Evolutionary conservation across 2,888 invertebrate species (phyloP).

Genomic region (Sinotaia quadrata): DNA sequence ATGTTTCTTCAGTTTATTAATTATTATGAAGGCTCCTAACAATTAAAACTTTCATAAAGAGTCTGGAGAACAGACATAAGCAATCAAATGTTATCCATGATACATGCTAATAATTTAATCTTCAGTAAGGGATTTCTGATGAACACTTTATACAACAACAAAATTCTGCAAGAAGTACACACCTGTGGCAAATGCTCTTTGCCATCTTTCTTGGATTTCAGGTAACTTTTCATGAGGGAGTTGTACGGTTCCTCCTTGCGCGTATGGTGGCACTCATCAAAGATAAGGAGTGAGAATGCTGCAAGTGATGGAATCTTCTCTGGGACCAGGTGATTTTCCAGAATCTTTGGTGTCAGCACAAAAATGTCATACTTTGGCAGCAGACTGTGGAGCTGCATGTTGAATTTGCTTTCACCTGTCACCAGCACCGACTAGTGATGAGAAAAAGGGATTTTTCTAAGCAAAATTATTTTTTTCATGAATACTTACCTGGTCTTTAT

Average conservation of each 20-base stretch:
- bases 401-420: constrained; percentile 32
- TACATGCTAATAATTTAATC: too few species aligned
- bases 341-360: constrained; percentile 67
- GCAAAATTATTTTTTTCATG: too few species aligned
- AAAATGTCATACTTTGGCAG: constrained; percentile 44
- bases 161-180: neutral
- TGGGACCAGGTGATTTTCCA: constrained; percentile 52
- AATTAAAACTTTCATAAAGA: too few species aligned
- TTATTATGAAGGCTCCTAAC: too few species aligned
- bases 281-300: constrained; percentile 42
- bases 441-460: neutral
- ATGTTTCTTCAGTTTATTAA: too few species aligned
- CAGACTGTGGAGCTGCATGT: constrained; percentile 28
- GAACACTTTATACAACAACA: too few species aligned
- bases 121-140: too few species aligned
- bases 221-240: constrained; percentile 42
- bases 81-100: too few species aligned
- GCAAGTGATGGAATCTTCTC: constrained; percentile 24
- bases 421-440: constrained; percentile 22
- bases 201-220: constrained; percentile 28
- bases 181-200: constrained; percentile 21
- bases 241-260: constrained; percentile 49
- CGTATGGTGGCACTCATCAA: constrained; percentile 54
- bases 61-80: too few species aligned
- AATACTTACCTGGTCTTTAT: too few species aligned